Evolutionary conservation across 2,797 vertebrate genomes (phyloP).

Genomic region (Betta splendens): DNA sequence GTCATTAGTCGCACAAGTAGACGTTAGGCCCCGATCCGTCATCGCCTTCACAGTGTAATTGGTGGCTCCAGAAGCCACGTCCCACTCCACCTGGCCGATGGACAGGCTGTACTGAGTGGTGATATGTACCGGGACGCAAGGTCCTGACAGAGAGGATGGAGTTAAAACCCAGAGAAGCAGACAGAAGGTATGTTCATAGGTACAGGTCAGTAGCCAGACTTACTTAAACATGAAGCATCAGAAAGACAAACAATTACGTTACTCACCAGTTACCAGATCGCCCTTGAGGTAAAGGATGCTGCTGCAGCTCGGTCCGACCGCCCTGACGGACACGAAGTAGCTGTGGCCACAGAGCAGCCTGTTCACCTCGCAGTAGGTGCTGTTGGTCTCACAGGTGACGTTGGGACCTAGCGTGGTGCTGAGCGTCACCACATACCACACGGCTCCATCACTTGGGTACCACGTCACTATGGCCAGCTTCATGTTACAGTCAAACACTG

Average conservation of each 20-base stretch:
- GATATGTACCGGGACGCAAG: slow-evolving; percentile 72
- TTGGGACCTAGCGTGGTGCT: slow-evolving; percentile 38
- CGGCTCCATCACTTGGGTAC: slow-evolving; percentile 70
- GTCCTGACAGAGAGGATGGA: slow-evolving; percentile 54
- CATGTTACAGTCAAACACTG: slow-evolving; percentile 68
- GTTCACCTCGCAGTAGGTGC: slow-evolving; percentile 70
- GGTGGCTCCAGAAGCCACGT: slow-evolving; percentile 58
- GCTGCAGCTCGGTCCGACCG: slow-evolving; percentile 71
- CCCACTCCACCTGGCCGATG: slow-evolving; percentile 77
- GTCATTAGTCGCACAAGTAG: slow-evolving; percentile 66
- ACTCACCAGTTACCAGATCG: slow-evolving; percentile 77
- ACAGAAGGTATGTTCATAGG: no score
- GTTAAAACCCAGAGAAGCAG: background rate
- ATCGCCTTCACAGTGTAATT: slow-evolving; percentile 65
- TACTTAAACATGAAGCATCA: no score
- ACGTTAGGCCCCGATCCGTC: slow-evolving; percentile 62
- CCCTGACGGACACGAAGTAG: slow-evolving; percentile 73
- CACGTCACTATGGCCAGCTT: slow-evolving; percentile 63
- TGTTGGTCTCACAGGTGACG: slow-evolving; percentile 50
- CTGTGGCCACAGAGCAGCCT: slow-evolving; percentile 73
- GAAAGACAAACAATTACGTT: no score
- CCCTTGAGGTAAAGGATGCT: slow-evolving; percentile 60
- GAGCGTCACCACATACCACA: slow-evolving; percentile 63
- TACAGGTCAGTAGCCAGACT: no score
- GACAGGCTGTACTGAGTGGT: slow-evolving; percentile 56